phyloP scores from a whole-genome alignment of 1,140 invertebrate genomes.

The Trachymyrmex septentrionalis region DNA sequence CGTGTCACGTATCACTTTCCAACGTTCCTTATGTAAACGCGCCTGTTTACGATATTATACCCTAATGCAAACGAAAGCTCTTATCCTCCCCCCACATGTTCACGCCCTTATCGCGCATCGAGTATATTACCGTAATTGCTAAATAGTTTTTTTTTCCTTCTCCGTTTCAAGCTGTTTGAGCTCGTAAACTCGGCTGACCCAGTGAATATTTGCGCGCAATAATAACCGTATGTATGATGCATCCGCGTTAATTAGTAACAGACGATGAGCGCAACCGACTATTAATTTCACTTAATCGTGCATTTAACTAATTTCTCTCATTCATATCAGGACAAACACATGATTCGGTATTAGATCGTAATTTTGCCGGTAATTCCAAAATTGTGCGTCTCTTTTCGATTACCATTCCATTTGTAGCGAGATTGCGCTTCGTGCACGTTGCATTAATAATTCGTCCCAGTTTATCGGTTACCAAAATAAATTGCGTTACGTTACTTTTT shows the following conservation, averaged over 20 bases:
- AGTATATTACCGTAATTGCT: slow-evolving; percentile 44
- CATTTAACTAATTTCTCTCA: slow-evolving; percentile 45
- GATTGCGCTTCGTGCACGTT: background rate
- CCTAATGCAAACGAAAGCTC: slow-evolving; percentile 80
- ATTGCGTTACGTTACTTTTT: background rate
- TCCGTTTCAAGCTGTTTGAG: slow-evolving; percentile 80
- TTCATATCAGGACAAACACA: slow-evolving; percentile 9
- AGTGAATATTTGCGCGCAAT: slow-evolving; percentile 11
- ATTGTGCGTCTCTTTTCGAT: slow-evolving; percentile 8
- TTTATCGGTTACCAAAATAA: background rate
- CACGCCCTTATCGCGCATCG: background rate
- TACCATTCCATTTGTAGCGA: slow-evolving; percentile 4
- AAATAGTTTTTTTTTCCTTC: slow-evolving; percentile 65
- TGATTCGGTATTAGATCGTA: slow-evolving; percentile 12
- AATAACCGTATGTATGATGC: slow-evolving; percentile 38
- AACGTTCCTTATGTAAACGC: slow-evolving; percentile 82
- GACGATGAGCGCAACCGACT: slow-evolving; percentile 23
- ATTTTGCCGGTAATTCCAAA: slow-evolving; percentile 24
- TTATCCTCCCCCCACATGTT: slow-evolving; percentile 56
- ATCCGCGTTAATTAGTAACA: slow-evolving; percentile 43
- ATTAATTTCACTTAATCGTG: slow-evolving; percentile 36
- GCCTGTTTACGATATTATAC: slow-evolving; percentile 85
- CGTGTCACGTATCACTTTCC: slow-evolving; percentile 86
- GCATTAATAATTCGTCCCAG: background rate
- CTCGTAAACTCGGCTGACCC: slow-evolving; percentile 22